These are phyloP conservation scores for Leptopilina boulardi DNA, from an alignment of 1,140 invertebrate species.

Conservation along the genomic window DNA sequence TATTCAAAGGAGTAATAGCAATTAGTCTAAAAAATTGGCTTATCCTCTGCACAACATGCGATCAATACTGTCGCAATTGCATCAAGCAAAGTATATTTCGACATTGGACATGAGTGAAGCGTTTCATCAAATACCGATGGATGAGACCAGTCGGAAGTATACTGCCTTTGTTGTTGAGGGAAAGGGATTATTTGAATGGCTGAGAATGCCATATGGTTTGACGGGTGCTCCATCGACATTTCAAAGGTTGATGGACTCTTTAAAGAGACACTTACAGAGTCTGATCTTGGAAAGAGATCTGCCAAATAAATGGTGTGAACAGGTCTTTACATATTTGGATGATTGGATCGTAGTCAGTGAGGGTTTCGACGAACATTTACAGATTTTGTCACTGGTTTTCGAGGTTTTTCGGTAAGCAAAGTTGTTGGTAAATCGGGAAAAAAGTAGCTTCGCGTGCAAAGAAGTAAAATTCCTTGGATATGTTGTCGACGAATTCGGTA, in stretches of 20 bases:
- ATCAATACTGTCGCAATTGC: conserved; percentile 45
- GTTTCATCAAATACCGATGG: conserved; percentile 40
- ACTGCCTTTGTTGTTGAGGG: conserved; percentile 59
- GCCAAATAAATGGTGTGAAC: conserved; percentile 35
- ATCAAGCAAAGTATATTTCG: conserved; percentile 49
- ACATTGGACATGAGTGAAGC: conserved; percentile 58
- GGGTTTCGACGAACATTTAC: conserved; percentile 40
- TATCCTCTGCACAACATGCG: too few relatives aligned
- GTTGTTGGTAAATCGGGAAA: neutral
- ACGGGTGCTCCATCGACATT: conserved; percentile 60
- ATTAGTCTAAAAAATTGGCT: conserved; percentile 45
- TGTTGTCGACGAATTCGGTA: conserved; percentile 38
- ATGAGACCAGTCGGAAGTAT: conserved; percentile 37
- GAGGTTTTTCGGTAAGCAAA: neutral
- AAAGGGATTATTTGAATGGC: conserved; percentile 68
- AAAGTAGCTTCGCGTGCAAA: conserved; percentile 32
- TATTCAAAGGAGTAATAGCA: conserved; percentile 43
- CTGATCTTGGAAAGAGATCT: neutral
- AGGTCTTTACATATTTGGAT: conserved; percentile 38
- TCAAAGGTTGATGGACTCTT: conserved; percentile 37
- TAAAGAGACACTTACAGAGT: conserved; percentile 37
- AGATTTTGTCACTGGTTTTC: conserved; percentile 31
- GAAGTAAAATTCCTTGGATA: conserved; percentile 44
- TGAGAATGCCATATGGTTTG: conserved; percentile 72
- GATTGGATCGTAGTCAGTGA: conserved; percentile 40